Conservation (phyloP, 2,888 invertebrate genomes). For the Cenopis cana region DNA sequence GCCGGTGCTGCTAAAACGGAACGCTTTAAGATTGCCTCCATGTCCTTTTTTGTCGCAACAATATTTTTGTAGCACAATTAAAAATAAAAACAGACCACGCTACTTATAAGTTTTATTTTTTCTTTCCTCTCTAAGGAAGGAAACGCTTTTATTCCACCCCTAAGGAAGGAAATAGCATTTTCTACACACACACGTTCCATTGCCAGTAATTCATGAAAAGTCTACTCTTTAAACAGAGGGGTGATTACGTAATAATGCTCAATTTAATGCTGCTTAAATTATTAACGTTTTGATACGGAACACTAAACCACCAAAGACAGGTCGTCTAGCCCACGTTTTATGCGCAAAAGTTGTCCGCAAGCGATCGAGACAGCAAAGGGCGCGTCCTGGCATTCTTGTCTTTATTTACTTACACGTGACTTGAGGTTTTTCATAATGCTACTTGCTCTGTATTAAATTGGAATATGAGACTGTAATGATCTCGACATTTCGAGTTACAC, state of each 20-base stretch:
- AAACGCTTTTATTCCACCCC: no score
- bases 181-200: background rate
- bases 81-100: background rate
- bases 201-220: no score
- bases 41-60: no score
- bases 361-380: slow-evolving; percentile 34
- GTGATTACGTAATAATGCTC: no score
- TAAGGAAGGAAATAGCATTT: background rate
- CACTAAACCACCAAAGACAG: background rate
- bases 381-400: slow-evolving; percentile 35
- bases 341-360: slow-evolving; percentile 13
- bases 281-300: slow-evolving; percentile 4
- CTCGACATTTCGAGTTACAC: slow-evolving; percentile 26
- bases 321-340: slow-evolving; percentile 16
- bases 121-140: background rate
- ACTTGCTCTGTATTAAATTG: slow-evolving; percentile 28
- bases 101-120: background rate
- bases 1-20: background rate
- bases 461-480: background rate
- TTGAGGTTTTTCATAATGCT: slow-evolving; percentile 28
- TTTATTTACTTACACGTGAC: slow-evolving; percentile 30
- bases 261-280: no score
- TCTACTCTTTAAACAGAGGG: no score
- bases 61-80: no score
- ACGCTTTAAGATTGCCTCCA: background rate